Evolutionary conservation across 2,888 invertebrate species (phyloP), one percentile per base, ranked within the genome.

Genomic region (Raillietiella orientalis): DNA sequence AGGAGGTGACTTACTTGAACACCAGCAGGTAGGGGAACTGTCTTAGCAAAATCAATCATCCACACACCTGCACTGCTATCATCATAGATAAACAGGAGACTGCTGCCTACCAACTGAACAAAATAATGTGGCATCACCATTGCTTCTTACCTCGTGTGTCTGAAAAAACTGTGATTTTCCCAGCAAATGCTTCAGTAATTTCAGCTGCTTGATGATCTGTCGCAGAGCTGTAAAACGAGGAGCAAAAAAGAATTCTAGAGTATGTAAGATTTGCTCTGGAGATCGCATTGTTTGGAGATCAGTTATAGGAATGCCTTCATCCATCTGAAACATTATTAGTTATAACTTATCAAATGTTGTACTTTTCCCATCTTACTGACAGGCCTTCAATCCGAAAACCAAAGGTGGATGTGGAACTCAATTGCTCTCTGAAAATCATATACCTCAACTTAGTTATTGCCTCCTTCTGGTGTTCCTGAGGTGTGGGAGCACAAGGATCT

Each of bases 31-130:
- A 84, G 51, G 27, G 56, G 55, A 27, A 67, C 58, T 0, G 82
- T 79, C 44, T 93, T 93, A 24, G 84, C 87, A 43, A 93, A 93
- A 45, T 93, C 93, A 32, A 93, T 93, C 36, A 93, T 55, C 90
- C 90, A 93, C 5, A 69, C 77, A 14, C 82, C 82, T 17, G 71
- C 70, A 38, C 66, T 66, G 31, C 62, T 59, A 30, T 69, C 61
- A 43, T 93, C 90, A 44, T 79, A 79, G 32, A 90, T 70, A 38
- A 93, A 66, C 39, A 93, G 67, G 35, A 90, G 61, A 46, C 82
- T 82, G 47, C 82, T 82, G 17, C 79, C 77, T 38, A 82, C 66
- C 30, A 87, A 50, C 59, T 59, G 40, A 30, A 38, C 36, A 25
- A 14, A 29, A 25, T 30, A 27, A 15, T 29, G 19, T 27, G 24